Conservation (phyloP, 2,797 vertebrate genomes). For the Chromis chromis region DNA sequence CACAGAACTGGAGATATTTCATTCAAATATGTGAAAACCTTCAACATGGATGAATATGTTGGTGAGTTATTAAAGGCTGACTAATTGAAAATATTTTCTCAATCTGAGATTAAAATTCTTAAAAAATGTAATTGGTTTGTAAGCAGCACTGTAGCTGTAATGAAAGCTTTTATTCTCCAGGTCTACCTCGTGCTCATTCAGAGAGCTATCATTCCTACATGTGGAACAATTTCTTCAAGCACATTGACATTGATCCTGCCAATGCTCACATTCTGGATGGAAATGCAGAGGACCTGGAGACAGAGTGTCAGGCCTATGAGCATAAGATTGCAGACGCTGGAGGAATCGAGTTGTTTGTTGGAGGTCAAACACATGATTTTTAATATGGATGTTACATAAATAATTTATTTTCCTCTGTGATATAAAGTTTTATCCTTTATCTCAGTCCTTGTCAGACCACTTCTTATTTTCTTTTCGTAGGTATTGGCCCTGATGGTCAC, state of each 20-base stretch:
- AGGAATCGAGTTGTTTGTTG: conserved; percentile 95
- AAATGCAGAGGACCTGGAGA: conserved; percentile 88
- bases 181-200: conserved; percentile 92
- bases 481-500: conserved; percentile 97
- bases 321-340: conserved; percentile 92
- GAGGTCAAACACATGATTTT: conserved; percentile 91
- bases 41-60: conserved; percentile 99
- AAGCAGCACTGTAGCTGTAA: too few species aligned
- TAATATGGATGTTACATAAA: too few species aligned
- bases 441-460: neutral
- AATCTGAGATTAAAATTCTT: neutral
- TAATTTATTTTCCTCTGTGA: too few species aligned
- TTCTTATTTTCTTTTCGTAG: conserved; percentile 72
- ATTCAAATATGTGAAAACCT: conserved; percentile 96
- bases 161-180: conserved; percentile 70
- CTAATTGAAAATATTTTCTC: too few species aligned
- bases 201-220: conserved; percentile 99
- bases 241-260: conserved; percentile 91
- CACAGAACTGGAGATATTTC: conserved; percentile 92
- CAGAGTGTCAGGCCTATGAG: conserved; percentile 92
- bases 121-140: neutral
- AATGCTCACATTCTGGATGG: conserved; percentile 95
- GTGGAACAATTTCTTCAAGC: conserved; percentile 99
- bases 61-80: conserved; percentile 83
- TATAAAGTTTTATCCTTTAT: too few species aligned